Evolutionary conservation across 1,140 invertebrate genomes (phyloP).

Genomic region (Cydia strobilella): DNA sequence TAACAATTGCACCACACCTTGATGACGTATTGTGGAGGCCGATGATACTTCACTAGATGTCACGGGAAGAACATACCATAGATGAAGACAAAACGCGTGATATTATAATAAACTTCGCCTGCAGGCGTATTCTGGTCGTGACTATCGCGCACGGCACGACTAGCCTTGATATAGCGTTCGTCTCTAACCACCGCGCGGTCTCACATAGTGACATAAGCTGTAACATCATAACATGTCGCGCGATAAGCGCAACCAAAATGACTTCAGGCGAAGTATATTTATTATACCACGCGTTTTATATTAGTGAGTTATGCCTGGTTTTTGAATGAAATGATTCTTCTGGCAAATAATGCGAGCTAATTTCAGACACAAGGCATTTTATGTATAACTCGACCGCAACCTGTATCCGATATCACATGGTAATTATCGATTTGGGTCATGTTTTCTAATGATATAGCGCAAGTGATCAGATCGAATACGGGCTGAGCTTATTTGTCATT

Average conservation of each 20-base stretch:
- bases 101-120: not conserved
- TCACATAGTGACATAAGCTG: too few relatives aligned
- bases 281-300: not conserved
- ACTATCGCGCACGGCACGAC: too few relatives aligned
- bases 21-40: too few relatives aligned
- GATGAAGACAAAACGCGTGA: not conserved
- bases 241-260: too few relatives aligned
- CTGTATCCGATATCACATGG: conserved; percentile 11
- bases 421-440: not conserved
- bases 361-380: conserved; percentile 26
- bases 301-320: not conserved
- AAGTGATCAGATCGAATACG: conserved; percentile 15
- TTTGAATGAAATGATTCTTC: not conserved
- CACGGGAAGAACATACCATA: not conserved
- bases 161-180: too few relatives aligned
- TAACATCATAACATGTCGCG: too few relatives aligned
- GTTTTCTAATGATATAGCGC: not conserved
- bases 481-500: conserved; percentile 4
- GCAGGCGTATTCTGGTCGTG: too few relatives aligned
- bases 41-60: not conserved
- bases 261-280: not conserved
- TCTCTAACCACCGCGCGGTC: too few relatives aligned
- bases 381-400: not conserved
- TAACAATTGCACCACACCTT: too few relatives aligned
- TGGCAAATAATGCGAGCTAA: not conserved